Evolutionary conservation across 2,888 invertebrate genomes (phyloP), one percentile per base, ranked within the genome.

Genomic region (Alloplasta piceator): DNA sequence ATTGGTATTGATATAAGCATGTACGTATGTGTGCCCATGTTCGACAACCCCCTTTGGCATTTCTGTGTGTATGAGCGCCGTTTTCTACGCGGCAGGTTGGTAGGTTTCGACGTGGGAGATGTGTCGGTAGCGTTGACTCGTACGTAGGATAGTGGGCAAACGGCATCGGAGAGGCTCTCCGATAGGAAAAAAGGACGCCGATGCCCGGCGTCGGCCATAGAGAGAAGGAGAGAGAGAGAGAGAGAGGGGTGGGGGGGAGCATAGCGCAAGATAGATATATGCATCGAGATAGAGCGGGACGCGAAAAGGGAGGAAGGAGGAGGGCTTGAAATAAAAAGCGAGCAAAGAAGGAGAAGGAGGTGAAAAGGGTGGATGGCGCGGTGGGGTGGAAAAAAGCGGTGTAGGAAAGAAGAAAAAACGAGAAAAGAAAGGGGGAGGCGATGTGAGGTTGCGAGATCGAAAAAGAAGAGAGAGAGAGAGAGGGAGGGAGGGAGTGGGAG

Each of bases 121-220:
- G 60, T 71, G 71, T 67, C 73, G 56, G 48, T 46, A 67, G 46
- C 43, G 58, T 61, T 52, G 86, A 83, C 26, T 26, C 26, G 85
- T 87, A 81, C 85, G 86, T 83, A 86, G 87, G 89, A 89, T 87
- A 87, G 88, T 86, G 85, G 85, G 86, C 52, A 87, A 87, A 85
- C 26, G 82, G 84, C 84, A 76, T 81, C 71, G 26, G 26, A 26
- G 26, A 81, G 82, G 55, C 76, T 85, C 86, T 83, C 87, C 90
- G 89, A 89, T 89, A 88, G 89, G 86, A 87, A 89, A 90, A 61
- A 63, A 89, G 88, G 86, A 89, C 89, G 86, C 86, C 87, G 87
- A 87, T 87, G 88, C 85, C 85, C 84, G 85, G 85, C 87, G 77
- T 78, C 76, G 70, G 50, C 60, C 74, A 36, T 50, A 76, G 63